Percentiles rank a stretch among this genome's conserved stretches.
These are phyloP conservation scores for Alloscopus bannaensis DNA, from an alignment of 2,888 invertebrate genomes.

Conservation along the genomic window DNA sequence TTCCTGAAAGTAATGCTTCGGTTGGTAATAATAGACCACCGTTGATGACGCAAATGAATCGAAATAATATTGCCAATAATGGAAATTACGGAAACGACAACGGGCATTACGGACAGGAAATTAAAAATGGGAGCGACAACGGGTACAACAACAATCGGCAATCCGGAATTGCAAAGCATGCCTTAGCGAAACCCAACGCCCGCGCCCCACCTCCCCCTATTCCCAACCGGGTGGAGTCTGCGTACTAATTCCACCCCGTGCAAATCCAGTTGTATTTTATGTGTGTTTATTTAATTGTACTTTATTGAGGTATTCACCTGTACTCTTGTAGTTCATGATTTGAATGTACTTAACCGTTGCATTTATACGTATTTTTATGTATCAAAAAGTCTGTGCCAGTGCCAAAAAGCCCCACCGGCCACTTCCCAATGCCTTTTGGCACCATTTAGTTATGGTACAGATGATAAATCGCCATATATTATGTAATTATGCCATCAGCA, in stretches of 20 bases:
- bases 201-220: conserved; percentile 64
- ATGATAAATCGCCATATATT: background rate
- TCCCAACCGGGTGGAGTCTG: conserved; percentile 65
- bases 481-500: conserved; percentile 3
- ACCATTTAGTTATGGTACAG: conserved; percentile 19
- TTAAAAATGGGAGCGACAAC: conserved; percentile 28
- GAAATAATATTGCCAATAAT: conserved; percentile 54
- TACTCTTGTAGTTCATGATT: conserved; percentile 1
- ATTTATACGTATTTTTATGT: conserved; percentile 12
- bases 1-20: conserved; percentile 35
- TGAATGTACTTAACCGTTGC: conserved; percentile 10
- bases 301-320: background rate
- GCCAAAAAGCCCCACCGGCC: conserved; percentile 22
- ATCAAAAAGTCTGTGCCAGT: conserved; percentile 43
- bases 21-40: conserved; percentile 50
- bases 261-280: background rate
- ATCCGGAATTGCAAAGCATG: conserved; percentile 18
- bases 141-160: conserved; percentile 65
- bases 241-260: conserved; percentile 26
- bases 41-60: conserved; percentile 56
- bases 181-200: conserved; percentile 44
- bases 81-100: conserved; percentile 49
- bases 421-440: background rate
- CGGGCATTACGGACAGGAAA: conserved; percentile 37
- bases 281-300: background rate